Percentiles rank a stretch among this genome's conserved stretches.
Evolutionary conservation across 2,888 invertebrate genomes (phyloP).

Genomic region (Cremastinae sp.): DNA sequence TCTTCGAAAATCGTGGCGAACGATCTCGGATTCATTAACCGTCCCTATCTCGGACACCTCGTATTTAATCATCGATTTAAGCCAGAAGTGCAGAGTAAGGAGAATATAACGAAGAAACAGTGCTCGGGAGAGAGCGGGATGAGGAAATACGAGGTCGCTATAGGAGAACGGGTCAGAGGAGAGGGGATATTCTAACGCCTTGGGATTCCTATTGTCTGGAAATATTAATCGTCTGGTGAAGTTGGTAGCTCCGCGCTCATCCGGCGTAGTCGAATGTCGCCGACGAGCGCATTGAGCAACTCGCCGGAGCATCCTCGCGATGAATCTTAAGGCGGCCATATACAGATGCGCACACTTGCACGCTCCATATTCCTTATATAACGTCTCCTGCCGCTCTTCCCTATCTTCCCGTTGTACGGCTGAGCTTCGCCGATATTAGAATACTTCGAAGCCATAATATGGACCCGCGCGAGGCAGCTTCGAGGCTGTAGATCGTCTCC

Average conservation of each 20-base stretch:
- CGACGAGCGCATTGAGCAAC: conserved; percentile 36
- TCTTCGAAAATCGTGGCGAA: not conserved
- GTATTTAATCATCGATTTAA: conserved; percentile 34
- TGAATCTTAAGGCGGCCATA: conserved; percentile 37
- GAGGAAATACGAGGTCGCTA: conserved; percentile 67
- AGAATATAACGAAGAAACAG: conserved; percentile 39
- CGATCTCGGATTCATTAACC: not conserved
- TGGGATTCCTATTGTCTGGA: conserved; percentile 72
- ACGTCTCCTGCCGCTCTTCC: conserved; percentile 43
- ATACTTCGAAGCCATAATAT: conserved; percentile 55
- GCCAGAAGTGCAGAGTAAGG: conserved; percentile 40
- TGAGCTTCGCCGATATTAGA: conserved; percentile 57
- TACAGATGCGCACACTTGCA: conserved; percentile 20
- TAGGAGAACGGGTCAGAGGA: conserved; percentile 16
- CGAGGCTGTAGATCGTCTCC: conserved; percentile 29
- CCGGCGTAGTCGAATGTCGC: conserved; percentile 49
- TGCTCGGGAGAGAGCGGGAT: conserved; percentile 25
- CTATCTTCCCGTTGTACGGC: conserved; percentile 16
- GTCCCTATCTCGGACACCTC: not conserved
- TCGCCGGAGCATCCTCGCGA: conserved; percentile 36
- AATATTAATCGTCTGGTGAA: conserved; percentile 74
- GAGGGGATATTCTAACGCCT: conserved; percentile 17
- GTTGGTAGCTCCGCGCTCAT: conserved; percentile 62
- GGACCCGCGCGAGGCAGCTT: conserved; percentile 12
- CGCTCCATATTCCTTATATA: conserved; percentile 43